Percentiles rank a stretch among this genome's conserved stretches.
Evolutionary conservation across 2,797 vertebrate species (phyloP).

Genomic region (Alcedo quadribrachys): DNA sequence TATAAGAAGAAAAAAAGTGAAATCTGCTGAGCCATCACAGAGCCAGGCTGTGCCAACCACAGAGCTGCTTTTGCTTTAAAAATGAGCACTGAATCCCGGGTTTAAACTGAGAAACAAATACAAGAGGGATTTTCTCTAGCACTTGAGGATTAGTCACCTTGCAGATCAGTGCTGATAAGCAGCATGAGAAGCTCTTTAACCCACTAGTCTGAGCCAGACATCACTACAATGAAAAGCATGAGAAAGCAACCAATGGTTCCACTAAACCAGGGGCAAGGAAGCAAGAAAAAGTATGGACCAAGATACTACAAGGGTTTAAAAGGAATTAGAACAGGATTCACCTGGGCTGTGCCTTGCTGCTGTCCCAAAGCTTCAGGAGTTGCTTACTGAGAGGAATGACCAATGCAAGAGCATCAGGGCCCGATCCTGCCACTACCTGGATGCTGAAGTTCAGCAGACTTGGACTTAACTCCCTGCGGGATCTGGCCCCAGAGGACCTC

Average conservation of each 20-base stretch:
- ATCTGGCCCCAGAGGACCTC: not conserved
- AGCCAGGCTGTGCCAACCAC: rapidly evolving
- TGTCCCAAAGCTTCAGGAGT: not conserved
- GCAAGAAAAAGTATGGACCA: not conserved
- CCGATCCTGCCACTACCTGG: not conserved
- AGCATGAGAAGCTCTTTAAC: conserved; percentile 3
- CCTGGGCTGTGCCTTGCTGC: not conserved
- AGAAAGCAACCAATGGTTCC: not conserved
- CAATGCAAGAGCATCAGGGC: not conserved
- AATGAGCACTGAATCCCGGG: not conserved
- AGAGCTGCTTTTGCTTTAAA: not conserved
- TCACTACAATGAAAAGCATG: not conserved
- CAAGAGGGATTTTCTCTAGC: not conserved
- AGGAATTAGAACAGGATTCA: not conserved
- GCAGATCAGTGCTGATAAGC: not conserved
- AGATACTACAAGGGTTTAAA: not conserved
- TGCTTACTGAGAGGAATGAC: rapidly evolving
- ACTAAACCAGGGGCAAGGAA: not conserved
- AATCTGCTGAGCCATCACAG: not conserved
- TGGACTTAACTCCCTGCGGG: not conserved
- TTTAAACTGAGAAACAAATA: not conserved
- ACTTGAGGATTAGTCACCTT: not conserved
- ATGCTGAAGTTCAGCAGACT: not conserved
- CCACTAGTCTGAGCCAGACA: not conserved
- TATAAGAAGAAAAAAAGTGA: rapidly evolving